A percentile compares a stretch with the other conserved stretches of the same genome.
These are phyloP conservation scores for Ovis aries DNA, from an alignment of 2,113 vertebrate species.

Conservation along the genomic window DNA sequence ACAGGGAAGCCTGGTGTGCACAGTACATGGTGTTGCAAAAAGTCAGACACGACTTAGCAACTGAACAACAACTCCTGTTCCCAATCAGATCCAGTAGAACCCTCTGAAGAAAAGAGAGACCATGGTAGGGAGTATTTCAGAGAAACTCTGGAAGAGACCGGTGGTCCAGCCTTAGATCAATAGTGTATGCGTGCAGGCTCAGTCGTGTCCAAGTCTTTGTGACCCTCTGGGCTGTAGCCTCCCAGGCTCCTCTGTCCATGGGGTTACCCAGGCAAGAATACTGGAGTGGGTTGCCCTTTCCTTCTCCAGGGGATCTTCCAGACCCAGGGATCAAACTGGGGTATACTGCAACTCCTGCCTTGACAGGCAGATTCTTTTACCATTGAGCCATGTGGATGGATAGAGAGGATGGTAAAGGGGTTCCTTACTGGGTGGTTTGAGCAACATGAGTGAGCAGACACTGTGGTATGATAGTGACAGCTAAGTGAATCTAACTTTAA, in stretches of 20 bases:
- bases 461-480: background rate
- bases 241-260: background rate
- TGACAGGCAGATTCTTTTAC: background rate
- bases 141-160: background rate
- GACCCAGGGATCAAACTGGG: background rate
- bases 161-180: background rate
- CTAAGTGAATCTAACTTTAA: no score
- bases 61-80: background rate
- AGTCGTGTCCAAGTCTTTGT: background rate
- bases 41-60: background rate
- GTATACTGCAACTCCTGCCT: background rate
- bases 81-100: background rate
- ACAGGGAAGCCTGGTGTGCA: background rate
- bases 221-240: background rate
- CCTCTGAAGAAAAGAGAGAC: background rate
- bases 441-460: background rate
- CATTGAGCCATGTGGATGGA: background rate
- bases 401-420: background rate
- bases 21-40: background rate
- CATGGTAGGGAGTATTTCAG: background rate
- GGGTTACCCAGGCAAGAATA: background rate
- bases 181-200: accelerated
- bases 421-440: background rate
- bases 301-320: background rate
- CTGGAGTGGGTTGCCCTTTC: background rate